Conservation (phyloP, 1,140 invertebrate genomes). For the Plodia interpunctella region DNA sequence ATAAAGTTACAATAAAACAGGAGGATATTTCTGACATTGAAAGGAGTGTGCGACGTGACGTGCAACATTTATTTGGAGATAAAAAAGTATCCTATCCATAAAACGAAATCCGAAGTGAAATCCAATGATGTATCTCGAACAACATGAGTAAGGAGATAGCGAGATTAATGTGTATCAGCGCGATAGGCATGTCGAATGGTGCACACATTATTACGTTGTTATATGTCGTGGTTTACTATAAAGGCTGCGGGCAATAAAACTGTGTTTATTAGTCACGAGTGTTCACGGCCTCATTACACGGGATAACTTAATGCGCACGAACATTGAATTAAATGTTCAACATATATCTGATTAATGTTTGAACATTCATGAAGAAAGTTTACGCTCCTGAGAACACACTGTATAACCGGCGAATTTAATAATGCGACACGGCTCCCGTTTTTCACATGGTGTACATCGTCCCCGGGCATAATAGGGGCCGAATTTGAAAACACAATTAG, state of each 20-base stretch:
- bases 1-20: neutral
- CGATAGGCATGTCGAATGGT: conserved; percentile 27
- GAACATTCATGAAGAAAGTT: neutral
- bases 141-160: conserved; percentile 21
- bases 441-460: conserved; percentile 58
- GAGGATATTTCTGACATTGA: neutral
- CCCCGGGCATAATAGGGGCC: conserved; percentile 60
- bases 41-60: neutral
- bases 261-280: conserved; percentile 39
- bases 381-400: conserved; percentile 17
- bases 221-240: conserved; percentile 28
- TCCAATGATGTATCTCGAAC: conserved; percentile 16
- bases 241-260: conserved; percentile 26
- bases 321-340: conserved; percentile 26
- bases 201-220: conserved; percentile 33
- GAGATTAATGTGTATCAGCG: conserved; percentile 30
- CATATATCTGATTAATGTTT: conserved; percentile 16
- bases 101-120: conserved; percentile 2
- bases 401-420: conserved; percentile 50
- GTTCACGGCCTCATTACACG: conserved; percentile 39
- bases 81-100: conserved; percentile 7
- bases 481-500: conserved; percentile 77
- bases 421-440: conserved; percentile 58
- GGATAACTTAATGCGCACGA: conserved; percentile 30
- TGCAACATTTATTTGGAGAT: neutral